Conservation (phyloP, 2,888 invertebrate species). For the Acrobasis repandana region DNA sequence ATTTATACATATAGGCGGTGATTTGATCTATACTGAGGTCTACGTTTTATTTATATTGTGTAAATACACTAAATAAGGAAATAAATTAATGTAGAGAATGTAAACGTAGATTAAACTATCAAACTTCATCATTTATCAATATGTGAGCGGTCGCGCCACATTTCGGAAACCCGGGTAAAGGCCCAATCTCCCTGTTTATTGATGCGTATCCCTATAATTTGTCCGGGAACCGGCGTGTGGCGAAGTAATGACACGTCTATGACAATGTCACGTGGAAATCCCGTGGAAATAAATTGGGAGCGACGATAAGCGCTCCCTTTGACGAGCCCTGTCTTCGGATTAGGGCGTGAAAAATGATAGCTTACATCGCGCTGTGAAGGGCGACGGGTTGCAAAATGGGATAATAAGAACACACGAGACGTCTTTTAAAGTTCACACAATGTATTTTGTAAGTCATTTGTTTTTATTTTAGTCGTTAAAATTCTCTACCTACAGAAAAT, state of each 20-base stretch:
- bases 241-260: slow-evolving; percentile 49
- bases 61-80: too few relatives aligned
- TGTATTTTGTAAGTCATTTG: background rate
- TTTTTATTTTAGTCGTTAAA: background rate
- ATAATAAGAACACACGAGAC: slow-evolving; percentile 29
- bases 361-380: slow-evolving; percentile 55
- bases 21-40: too few relatives aligned
- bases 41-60: too few relatives aligned
- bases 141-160: slow-evolving; percentile 1
- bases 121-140: slow-evolving; percentile 13
- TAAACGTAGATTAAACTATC: background rate
- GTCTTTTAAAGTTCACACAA: slow-evolving; percentile 25
- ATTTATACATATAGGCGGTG: too few relatives aligned
- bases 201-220: slow-evolving; percentile 34
- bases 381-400: slow-evolving; percentile 51
- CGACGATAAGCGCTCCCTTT: slow-evolving; percentile 79
- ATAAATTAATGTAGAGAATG: too few relatives aligned
- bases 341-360: slow-evolving; percentile 80
- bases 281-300: slow-evolving; percentile 76
- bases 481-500: too few relatives aligned
- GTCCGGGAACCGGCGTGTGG: slow-evolving; percentile 28
- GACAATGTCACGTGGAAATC: slow-evolving; percentile 71
- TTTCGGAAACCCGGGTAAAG: slow-evolving; percentile 23
- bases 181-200: slow-evolving; percentile 33
- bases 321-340: slow-evolving; percentile 78